Base-by-base conservation (phyloP, 2,113 vertebrate species). In the Rhabdornis inornatus region DNA sequence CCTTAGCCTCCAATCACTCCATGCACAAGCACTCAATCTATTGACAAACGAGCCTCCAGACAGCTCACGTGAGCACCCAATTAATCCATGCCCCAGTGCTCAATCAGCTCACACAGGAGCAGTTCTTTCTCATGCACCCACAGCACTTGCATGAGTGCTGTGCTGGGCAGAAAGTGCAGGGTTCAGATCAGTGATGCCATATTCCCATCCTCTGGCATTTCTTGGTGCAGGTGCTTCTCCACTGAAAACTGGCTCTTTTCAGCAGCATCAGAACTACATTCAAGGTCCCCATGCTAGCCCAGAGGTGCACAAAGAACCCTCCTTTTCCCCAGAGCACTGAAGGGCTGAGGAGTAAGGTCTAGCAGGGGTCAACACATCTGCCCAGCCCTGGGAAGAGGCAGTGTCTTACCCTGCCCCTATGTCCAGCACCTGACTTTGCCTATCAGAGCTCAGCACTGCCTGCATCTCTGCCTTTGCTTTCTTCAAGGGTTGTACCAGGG, bases 11-110 rank as follows among this genome's bases (percentile, higher is more conserved):
- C 53, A 49, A 5, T 44, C 50, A 56, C 40, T 31, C 49, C 47
- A 14, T 39, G 40, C 47, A 72, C 33, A 78, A 79, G 10, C 40
- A 56, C 12, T 20, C 45, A 9, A 27, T 27, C 17, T 42, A 33
- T 56, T 49, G 65, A 57, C 9, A 18, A 14, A 27, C 3, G 2
- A 74, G 31, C 66, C n/a, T 23, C 0, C 0, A 72, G 28, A 23
- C 6, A 60, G 27, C 59, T 79, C 53, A 39, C 5, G 0, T 5
- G 25, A 66, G 10, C 28, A 45, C 13, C 23, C 47, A 44, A 27
- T 55, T 27, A 20, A 50, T 35, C 27, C 4, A 5, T 28, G 39
- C 20, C 44, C 3, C 5, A n/a, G 66, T 39, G 24, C 33, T 45
- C 55, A 22, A 8, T 30, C 31, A 61, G 45, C 72, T 78, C 40